Evolutionary conservation across 2,797 vertebrate genomes (phyloP), one percentile per base, ranked within the genome.

Genomic region (Chelon labrosus): DNA sequence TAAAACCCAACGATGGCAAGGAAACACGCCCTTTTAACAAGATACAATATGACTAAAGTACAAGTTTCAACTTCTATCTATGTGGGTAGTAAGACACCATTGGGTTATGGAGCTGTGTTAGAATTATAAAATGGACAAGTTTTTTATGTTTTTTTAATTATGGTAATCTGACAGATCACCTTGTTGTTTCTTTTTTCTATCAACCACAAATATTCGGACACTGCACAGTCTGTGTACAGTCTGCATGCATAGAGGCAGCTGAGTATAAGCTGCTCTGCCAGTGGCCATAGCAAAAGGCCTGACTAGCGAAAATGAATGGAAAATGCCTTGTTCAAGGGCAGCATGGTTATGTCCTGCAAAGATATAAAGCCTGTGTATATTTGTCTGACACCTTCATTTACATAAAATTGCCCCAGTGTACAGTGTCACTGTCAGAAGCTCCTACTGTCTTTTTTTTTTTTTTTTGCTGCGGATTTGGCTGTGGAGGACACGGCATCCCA

Each of bases 361-460:
- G 31, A 31, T 31, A 31, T 31, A 31, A 31, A 31, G 31, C 31
- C 7, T 31, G 31, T 31, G 4, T 31, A 5, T 3, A 31, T 31
- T 7, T 31, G 31, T 31, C 31, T 3, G 31, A 31, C 7, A 31
- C 31, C 31, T 31, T 31, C 31, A 31, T 31, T 22, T 22, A 22
- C 22, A 22, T 7, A 31, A 31, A 31, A 31, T 31, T 31, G 31
- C 31, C 31, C 38, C 11, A 12, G 3, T 39, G 38, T 66, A 17
- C 38, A 46, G 22, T 55, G 31, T 55, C 27, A 55, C 53, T 53
- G 5, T 58, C 67, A 70, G 56, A 54, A 50, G 49, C 44, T 63
- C n/a, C 64, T n/a, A 44, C 27, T 44, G 41, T 53, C 20, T 27
- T 37, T 38, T 47, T 20, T 25, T 44, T 27, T 53, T n/a, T 27